Evolutionary conservation across 92 coral and sea anemone species (phyloP), one percentile per base, ranked within the genome.

Genomic region (Isaurus tuberculatus): DNA sequence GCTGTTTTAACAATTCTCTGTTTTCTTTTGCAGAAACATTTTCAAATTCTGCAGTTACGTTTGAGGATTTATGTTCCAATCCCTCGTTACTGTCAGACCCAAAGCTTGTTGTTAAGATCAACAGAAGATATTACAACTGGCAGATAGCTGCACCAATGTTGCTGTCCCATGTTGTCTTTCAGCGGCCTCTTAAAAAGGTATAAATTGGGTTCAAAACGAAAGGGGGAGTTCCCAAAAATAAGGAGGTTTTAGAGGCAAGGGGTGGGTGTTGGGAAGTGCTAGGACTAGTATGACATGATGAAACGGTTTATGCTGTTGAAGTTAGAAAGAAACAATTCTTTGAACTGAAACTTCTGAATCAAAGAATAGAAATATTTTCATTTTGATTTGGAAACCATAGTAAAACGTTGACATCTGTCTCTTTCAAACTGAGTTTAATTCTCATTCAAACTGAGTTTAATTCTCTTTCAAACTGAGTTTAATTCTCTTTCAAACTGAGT

Each of bases 111-210:
- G 86, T 96, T 68, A 86, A 96, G 79, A 94, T 96, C 55, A 92
- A 94, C 60, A 94, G 92, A 58, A 90, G 97, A 63, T 96, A 90
- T 72, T 96, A 91, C 72, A 96, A 94, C 84, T 96, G 98, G 96
- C 97, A 94, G 87, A 94, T 96, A 49, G 98, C 99, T 29, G 94
- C 95, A 60, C 99, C 99, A 14, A 96, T 96, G 99, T 85, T 96
- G 66, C 79, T 92, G 84, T 96, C 99, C 10, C 94, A 94, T 31
- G 86, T 96, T 30, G 42, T 96, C 30, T 96, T 90, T 73, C 98
- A 94, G 77, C 86, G 92, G 86, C 93, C 98, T 10, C 87, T 96
- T 28, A 86, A 88, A 53, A 89, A 94, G 96, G 98, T 94, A 75
- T 6, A 16, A 25, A 25, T 29, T n/a, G n/a, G 13, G 13, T 20